Evolutionary conservation across 1,140 invertebrate species (phyloP), one percentile per base, ranked within the genome.

Genomic region (Scaptomyza pallida): DNA sequence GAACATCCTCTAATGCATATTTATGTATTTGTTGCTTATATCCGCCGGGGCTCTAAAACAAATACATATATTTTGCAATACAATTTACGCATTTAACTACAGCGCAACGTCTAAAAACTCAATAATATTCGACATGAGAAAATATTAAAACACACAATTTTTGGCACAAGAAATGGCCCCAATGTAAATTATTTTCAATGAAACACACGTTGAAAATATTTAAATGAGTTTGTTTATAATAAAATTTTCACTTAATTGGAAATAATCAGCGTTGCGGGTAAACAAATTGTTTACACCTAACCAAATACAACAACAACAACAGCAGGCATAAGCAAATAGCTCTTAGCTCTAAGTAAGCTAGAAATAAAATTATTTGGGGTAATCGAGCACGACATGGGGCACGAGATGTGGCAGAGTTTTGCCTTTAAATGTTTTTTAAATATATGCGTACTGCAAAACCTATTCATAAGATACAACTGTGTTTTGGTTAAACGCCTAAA

Each of bases 241-340:
- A 88, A 88, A 88, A 88, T 88, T 88, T 88, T 88, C 82, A 88
- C 82, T 88, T 88, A 82, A 88, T 88, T 88, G 78, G 82, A 88
- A 80, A 88, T 82, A 81, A 88, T 88, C 82, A 74, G 47, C 52
- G 71, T 72, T 78, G 62, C 68, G 64, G 75, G 67, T 59, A 71
- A 70, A 74, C 72, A 71, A 74, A 75, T 78, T 88, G 75, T 71
- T 76, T 69, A 76, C 64, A 57, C 26, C 52, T 43, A 37, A 63
- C 61, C 60, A 57, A 59, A 30, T 59, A 62, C 9, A 30, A 30
- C 9, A n/a, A n/a, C n/a, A n/a, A 30, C 50, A 75, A 50, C 57
- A 72, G 51, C 61, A 71, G 62, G 52, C 55, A 51, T 33, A 26
- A 56, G 12, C 52, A 65, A 64, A 71, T 65, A 76, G 72, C 50